Evolutionary conservation across 2,888 invertebrate genomes (phyloP).

Genomic region (Macaria notata): DNA sequence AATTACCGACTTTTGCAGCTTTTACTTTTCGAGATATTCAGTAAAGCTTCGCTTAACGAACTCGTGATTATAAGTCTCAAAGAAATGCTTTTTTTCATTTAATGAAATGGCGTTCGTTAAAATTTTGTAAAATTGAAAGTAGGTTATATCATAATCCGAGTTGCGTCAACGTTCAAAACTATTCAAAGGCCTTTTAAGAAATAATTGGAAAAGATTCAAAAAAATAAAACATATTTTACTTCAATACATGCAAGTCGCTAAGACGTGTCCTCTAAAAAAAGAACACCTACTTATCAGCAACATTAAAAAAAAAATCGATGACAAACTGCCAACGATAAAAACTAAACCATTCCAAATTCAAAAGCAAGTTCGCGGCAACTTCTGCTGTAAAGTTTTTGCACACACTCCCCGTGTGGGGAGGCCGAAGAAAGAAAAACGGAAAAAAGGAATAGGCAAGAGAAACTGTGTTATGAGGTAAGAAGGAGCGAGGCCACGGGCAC

Average conservation of each 20-base stretch:
- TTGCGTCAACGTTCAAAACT: too few species aligned
- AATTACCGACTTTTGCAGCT: slow-evolving; percentile 59
- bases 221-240: too few species aligned
- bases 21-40: slow-evolving; percentile 54
- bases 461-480: slow-evolving; percentile 81
- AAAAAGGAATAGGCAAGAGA: slow-evolving; percentile 48
- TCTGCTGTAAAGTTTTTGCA: slow-evolving; percentile 50
- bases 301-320: too few species aligned
- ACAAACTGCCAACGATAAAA: slow-evolving; percentile 16
- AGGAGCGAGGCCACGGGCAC: slow-evolving; percentile 69
- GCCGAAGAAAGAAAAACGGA: slow-evolving; percentile 47
- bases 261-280: too few species aligned
- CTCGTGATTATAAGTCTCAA: slow-evolving; percentile 69
- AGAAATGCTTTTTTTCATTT: slow-evolving; percentile 56
- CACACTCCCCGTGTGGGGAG: slow-evolving; percentile 51
- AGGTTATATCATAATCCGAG: slow-evolving; percentile 9
- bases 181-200: too few species aligned
- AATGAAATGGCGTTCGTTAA: slow-evolving; percentile 63
- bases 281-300: too few species aligned
- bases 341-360: slow-evolving; percentile 43
- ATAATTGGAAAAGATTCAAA: too few species aligned
- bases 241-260: too few species aligned
- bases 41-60: slow-evolving; percentile 69
- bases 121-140: slow-evolving; percentile 33
- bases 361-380: slow-evolving; percentile 42